These are phyloP conservation scores for Salminus brasiliensis DNA, from an alignment of 2,113 vertebrate species.

Conservation along the genomic window DNA sequence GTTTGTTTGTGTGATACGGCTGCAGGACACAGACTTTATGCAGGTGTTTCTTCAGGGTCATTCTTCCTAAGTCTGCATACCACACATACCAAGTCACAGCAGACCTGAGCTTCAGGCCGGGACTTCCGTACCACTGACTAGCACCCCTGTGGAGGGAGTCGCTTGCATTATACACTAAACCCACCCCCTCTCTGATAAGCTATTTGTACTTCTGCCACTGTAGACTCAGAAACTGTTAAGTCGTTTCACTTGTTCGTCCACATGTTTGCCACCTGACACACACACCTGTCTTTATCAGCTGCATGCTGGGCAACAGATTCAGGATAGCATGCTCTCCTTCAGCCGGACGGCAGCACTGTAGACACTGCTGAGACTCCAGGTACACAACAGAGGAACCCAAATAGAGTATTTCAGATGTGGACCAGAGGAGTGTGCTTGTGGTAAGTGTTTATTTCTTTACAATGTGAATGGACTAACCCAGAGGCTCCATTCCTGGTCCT, in stretches of 20 bases:
- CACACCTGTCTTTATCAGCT: neutral
- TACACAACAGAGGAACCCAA: neutral
- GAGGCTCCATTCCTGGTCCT: too few species aligned
- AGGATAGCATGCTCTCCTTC: neutral
- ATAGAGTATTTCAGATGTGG: neutral
- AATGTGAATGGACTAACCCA: too few species aligned
- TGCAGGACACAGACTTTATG: too few species aligned
- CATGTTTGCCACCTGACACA: neutral
- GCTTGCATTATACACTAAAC: neutral
- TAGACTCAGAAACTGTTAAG: too few species aligned
- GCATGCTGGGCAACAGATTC: neutral
- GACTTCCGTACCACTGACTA: neutral
- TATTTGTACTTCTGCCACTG: neutral
- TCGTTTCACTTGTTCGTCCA: neutral
- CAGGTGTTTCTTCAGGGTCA: too few species aligned
- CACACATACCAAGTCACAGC: neutral
- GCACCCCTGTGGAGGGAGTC: neutral
- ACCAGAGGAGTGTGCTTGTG: neutral
- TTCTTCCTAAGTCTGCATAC: neutral
- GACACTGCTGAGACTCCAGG: neutral
- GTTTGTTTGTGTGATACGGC: too few species aligned
- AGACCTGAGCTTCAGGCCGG: neutral
- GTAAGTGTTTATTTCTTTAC: neutral
- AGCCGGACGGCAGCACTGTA: neutral
- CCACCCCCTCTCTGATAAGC: neutral